Base-by-base conservation (phyloP, 2,113 vertebrate genomes). In the Pteruthius melanotis region DNA sequence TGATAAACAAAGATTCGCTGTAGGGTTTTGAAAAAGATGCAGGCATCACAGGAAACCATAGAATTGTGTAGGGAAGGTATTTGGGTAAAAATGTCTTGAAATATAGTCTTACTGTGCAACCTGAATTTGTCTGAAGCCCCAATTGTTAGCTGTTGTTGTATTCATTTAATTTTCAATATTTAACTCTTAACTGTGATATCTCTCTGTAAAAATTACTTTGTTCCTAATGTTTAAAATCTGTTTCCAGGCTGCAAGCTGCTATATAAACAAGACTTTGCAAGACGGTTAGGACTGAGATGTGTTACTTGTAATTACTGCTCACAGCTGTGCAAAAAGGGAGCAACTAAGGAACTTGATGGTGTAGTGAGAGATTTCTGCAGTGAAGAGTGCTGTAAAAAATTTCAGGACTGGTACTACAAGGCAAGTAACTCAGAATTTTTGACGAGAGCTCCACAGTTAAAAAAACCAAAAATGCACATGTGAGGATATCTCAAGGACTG, bases 331-430 rank as follows among this genome's bases (percentile, higher is more conserved):
- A 99, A 99, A 98, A 98, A 99, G 95, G 98, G 98, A 27, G 98
- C 99, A 78, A 98, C 99, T 70, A 99, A 98, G 96, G 99, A 98
- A 96, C 98, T 99, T 60, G 99, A 99, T 44, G 98, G 98, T 72
- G 98, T 99, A 91, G 98, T 98, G 39, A 98, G 99, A 97, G 99
- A 99, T 97, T 99, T 99, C 97, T 99, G 99, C 97, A 98, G 98
- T 80, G 99, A 99, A 89, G 93, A 98, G 17, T 99, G 99, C 94
- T 98, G 98, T 97, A 99, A 98, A 96, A 99, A 99, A 95, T 99
- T 99, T 98, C 98, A 99, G 85, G 99, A 99, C 97, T 99, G 99
- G 99, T 99, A 99, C 97, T 98, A 98, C 94, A 99, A 99, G 99
- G 99, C 99, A 97, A 96, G 98, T 98, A 94, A 96, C 84, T 93